Base-by-base conservation (phyloP, 2,113 vertebrate genomes). In the Lutjanus erythropterus region DNA sequence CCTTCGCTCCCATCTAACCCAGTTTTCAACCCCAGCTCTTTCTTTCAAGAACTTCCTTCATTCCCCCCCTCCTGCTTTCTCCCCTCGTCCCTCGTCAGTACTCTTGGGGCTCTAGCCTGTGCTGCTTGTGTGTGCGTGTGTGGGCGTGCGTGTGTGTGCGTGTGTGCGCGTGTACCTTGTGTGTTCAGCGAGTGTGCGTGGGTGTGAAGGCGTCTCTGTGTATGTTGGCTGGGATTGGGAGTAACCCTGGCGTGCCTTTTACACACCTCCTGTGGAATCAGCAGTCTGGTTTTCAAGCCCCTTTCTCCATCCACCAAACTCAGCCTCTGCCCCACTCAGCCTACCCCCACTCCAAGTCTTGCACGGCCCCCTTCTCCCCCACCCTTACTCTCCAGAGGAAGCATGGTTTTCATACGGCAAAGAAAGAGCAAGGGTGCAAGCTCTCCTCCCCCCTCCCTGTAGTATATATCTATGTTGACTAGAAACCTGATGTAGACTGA, bases 231-330 rank as follows among this genome's bases (percentile, higher is more conserved):
- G 90, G 88, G 91, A 94, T 86, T 84, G 92, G 94, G 94, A 93
- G 89, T 91, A 86, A 94, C 90, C 93, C 93, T 89, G 89, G 94
- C 85, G 93, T 94, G 94, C 93, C 94, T 95, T 95, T 93, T 92
- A 94, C 93, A 94, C 91, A 93, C 89, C 89, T 88, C 87, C 88
- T 87, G 87, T 93, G 90, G 89, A 91, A 92, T 90, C 84, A 88
- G 89, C 89, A 92, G 88, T 93, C 90, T 84, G 91, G 90, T 91
- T 89, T 84, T 89, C 74, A 85, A 91, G 84, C 84, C 74, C 89
- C 79, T 71, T 0, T 78, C 80, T 78, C 78, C 75, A 90, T 86
- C 80, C 78, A 89, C 85, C 83, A 83, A 88, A 76, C 80, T 83
- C 87, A 61, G 82, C 80, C 77, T 75, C 70, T 7, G 41, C 75